Evolutionary conservation across 1,140 invertebrate species (phyloP), one percentile per base, ranked within the genome.

Genomic region (Macrotrachela quadricornifera): DNA sequence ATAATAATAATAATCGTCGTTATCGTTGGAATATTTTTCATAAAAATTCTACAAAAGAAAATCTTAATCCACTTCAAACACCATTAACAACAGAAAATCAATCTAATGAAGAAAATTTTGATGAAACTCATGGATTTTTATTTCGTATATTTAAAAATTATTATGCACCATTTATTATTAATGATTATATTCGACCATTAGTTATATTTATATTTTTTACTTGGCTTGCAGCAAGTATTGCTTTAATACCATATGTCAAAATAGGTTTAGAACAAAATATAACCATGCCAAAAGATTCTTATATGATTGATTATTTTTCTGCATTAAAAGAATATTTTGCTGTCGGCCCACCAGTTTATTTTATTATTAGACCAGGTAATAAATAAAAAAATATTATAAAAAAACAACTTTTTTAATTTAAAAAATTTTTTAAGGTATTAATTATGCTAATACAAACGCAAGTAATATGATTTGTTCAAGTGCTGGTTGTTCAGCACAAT

Each of bases 291-390:
- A 67, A 75, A 56, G 81, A 87, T 62, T 91, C 85, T 1, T 85
- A 86, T 63, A 81, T 91, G 15, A 71, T 82, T 37, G 78, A 78
- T 61, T 88, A 88, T 69, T 76, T 86, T 70, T 57, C 75, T 43
- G 75, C 76, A 56, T 78, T 91, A 68, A 75, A 76, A 46, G 73
- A 79, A 17, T 76, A 84, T 45, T 67, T 94, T 56, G 74, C 77
- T 3, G 78, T 86, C 59, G 88, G 88, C 0, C 79, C 86, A 12
- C 86, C 86, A 0, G 80, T 91, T 1, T 94, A 85, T 65, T 92
- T 88, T 74, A 81, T 94, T 0, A 69, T 90, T 1, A 81, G 79
- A 61, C 46, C 77, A 45, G 79, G 79, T n/a, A n/a, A n/a, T n/a
- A n/a, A n/a, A n/a, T n/a, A n/a, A n/a, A n/a, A n/a, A n/a, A n/a